These are phyloP conservation scores for Polyommatus iphigenia DNA, from an alignment of 2,888 invertebrate genomes.

Conservation along the genomic window DNA sequence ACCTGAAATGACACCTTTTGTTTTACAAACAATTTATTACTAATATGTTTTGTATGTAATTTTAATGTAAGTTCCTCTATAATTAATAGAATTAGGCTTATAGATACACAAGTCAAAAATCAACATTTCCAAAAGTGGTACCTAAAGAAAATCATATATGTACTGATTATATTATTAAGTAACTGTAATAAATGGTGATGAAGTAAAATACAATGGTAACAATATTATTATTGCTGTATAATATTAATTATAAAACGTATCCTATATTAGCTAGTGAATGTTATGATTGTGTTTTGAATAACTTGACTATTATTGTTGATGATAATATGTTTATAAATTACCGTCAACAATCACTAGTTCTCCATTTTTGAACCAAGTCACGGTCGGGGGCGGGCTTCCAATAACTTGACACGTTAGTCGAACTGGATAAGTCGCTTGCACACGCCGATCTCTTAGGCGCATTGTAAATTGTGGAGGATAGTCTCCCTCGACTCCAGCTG, in stretches of 20 bases:
- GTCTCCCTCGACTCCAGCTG: conserved; percentile 70
- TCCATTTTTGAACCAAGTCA: conserved; percentile 93
- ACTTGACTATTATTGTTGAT: not conserved
- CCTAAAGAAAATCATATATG: too few species aligned
- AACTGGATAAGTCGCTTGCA: conserved; percentile 90
- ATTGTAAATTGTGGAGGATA: conserved; percentile 91
- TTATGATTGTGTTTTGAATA: not conserved
- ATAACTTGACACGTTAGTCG: conserved; percentile 92
- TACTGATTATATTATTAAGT: too few species aligned
- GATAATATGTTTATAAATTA: conserved; percentile 51
- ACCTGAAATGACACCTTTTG: conserved; percentile 56
- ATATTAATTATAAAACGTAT: not conserved
- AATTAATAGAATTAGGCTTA: not conserved
- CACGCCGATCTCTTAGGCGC: conserved; percentile 90
- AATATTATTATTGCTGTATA: not conserved
- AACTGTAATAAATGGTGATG: too few species aligned
- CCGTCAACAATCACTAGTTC: conserved; percentile 80
- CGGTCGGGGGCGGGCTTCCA: conserved; percentile 85
- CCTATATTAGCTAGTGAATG: not conserved
- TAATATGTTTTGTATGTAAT: not conserved
- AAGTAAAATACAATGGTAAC: not conserved
- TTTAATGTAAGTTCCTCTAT: not conserved
- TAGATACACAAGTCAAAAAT: not conserved
- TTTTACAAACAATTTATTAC: not conserved
- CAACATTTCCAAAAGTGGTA: not conserved